Base-by-base conservation (phyloP, 2,113 vertebrate species). In the Aleadryas rufinucha region DNA sequence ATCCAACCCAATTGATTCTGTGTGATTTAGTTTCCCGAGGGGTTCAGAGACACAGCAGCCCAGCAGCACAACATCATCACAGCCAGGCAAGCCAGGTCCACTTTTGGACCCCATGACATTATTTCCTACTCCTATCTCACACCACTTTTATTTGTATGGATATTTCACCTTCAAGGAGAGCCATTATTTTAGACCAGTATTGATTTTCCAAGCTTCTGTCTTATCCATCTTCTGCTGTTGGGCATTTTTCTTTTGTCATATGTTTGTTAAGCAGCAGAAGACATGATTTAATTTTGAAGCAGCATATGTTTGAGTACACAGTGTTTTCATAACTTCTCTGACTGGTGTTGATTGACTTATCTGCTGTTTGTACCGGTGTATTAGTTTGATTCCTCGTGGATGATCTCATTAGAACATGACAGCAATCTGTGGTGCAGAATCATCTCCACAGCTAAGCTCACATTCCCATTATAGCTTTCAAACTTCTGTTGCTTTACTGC, bases 311-410 rank as follows among this genome's bases (percentile, higher is more conserved):
- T 86, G 83, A 90, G 88, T 78, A 93, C 83, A 81, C 30, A 61
- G 87, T 94, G 93, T 93, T 96, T 96, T 82, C 84, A 53, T 89
- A 90, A 90, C 59, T 91, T 80, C 75, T 65, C 81, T 94, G 82
- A 68, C 83, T 81, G 59, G 56, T 92, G 90, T 70, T 96, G 93
- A 92, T 91, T 93, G 93, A 97, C 66, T 95, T 90, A 84, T 70
- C 71, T 92, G 85, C 72, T 87, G 65, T 74, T 92, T 78, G 69
- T 80, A 24, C 82, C 83, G 37, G n/a, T 64, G 49, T 52, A 86
- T 90, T 84, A 70, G n/a, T 33, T 64, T 78, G 83, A 79, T 90
- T 93, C 76, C 45, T 93, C 6, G 61, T 39, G 69, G 61, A 79
- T 95, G 78, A 82, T 89, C 60, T 95, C 68, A 90, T 90, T 52